phyloP scores from a whole-genome alignment of 1,140 invertebrate species.

The Archivesica marissinica region DNA sequence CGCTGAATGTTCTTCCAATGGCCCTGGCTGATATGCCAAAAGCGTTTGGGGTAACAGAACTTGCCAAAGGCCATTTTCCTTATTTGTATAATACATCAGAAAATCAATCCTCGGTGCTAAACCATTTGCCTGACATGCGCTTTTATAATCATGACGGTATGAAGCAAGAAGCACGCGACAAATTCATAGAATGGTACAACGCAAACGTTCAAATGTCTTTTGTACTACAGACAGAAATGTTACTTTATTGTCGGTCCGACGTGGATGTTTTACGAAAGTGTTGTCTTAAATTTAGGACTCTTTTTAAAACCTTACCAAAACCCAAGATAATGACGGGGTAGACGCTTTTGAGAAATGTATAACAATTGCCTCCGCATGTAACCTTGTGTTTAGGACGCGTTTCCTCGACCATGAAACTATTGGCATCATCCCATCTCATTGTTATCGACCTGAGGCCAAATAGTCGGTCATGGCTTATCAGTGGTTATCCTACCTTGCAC shows the following conservation, averaged over 20 bases:
- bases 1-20: slow-evolving; percentile 51
- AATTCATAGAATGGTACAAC: slow-evolving; percentile 36
- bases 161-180: not conserved
- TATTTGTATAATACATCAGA: slow-evolving; percentile 38
- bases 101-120: slow-evolving; percentile 9
- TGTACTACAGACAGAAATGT: not conserved
- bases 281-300: slow-evolving; percentile 24
- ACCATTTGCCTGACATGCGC: not conserved
- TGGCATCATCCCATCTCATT: too few species aligned
- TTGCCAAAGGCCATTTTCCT: slow-evolving; percentile 49
- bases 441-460: too few species aligned
- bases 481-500: too few species aligned
- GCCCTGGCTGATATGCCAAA: slow-evolving; percentile 43
- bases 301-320: slow-evolving; percentile 25
- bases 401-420: too few species aligned
- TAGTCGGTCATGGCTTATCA: too few species aligned
- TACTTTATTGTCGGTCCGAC: slow-evolving; percentile 40
- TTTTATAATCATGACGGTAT: slow-evolving; percentile 33
- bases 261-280: slow-evolving; percentile 54
- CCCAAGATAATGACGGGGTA: not conserved
- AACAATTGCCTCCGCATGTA: slow-evolving; percentile 20
- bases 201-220: not conserved
- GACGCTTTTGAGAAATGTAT: slow-evolving; percentile 32
- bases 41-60: slow-evolving; percentile 46
- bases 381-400: not conserved